Percentiles rank a stretch among this genome's conserved stretches.
phyloP scores from a whole-genome alignment of 2,113 vertebrate genomes.

The Pagrus major region DNA sequence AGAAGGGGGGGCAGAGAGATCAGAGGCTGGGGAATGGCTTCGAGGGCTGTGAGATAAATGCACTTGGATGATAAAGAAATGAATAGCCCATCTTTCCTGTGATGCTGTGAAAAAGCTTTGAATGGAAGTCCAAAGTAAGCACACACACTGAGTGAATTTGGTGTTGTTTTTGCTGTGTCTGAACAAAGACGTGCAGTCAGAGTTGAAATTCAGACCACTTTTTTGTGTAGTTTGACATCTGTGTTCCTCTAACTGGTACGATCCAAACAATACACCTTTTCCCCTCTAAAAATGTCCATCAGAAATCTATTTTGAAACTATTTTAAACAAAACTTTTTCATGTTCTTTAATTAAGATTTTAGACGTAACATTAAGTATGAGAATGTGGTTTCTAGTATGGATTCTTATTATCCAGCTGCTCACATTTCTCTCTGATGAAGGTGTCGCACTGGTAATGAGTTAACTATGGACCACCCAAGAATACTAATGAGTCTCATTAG shows the following conservation, averaged over 20 bases:
- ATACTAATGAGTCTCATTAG: conserved; percentile 44
- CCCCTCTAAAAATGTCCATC: neutral
- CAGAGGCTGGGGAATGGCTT: neutral
- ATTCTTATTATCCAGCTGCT: conserved; percentile 1
- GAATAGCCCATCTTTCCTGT: neutral
- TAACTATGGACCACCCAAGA: conserved; percentile 9
- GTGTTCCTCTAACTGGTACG: neutral
- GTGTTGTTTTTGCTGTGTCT: neutral
- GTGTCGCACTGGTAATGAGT: conserved; percentile 20
- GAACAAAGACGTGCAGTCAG: neutral
- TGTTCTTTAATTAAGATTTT: neutral
- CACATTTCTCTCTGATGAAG: conserved; percentile 14
- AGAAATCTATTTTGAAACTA: neutral
- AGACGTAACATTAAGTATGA: neutral
- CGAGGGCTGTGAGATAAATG: neutral
- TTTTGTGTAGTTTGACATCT: neutral
- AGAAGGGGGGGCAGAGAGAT: neutral
- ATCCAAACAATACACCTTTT: neutral
- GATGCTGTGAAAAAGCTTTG: neutral
- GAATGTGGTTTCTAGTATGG: neutral
- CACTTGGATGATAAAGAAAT: neutral
- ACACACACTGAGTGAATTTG: neutral
- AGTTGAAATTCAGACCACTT: neutral
- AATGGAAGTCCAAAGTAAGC: neutral
- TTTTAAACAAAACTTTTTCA: neutral